These are phyloP conservation scores for Cephus rjabovi DNA, from an alignment of 2,888 invertebrate genomes.

Conservation along the genomic window DNA sequence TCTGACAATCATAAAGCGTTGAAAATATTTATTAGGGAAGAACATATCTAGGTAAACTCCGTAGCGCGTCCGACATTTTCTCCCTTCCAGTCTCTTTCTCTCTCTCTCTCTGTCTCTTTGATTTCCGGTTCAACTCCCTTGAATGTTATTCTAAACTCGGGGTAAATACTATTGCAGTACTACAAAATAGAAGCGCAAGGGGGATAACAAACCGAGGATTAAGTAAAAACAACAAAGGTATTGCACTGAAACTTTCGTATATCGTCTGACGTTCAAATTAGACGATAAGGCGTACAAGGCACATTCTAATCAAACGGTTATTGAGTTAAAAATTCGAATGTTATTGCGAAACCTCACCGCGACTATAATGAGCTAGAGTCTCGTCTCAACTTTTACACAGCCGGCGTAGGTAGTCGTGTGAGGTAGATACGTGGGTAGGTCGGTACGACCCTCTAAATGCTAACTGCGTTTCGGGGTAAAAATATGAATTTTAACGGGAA, in stretches of 20 bases:
- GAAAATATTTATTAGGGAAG: slow-evolving; percentile 20
- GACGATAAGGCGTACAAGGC: slow-evolving; percentile 30
- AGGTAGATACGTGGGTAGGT: not conserved
- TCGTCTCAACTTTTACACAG: slow-evolving; percentile 27
- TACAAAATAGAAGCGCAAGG: too few species aligned
- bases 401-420: not conserved
- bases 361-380: slow-evolving; percentile 11
- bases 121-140: not conserved
- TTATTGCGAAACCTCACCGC: slow-evolving; percentile 34
- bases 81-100: not conserved
- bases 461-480: not conserved
- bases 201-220: not conserved
- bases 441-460: not conserved
- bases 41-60: not conserved
- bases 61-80: not conserved
- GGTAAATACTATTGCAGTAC: too few species aligned
- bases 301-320: slow-evolving; percentile 56
- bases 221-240: slow-evolving; percentile 21
- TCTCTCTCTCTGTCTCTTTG: not conserved
- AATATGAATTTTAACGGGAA: not conserved
- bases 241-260: slow-evolving; percentile 48
- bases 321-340: slow-evolving; percentile 56
- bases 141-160: too few species aligned
- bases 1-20: slow-evolving; percentile 15
- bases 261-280: slow-evolving; percentile 54